Evolutionary conservation across 2,113 vertebrate genomes (phyloP), one percentile per base, ranked within the genome.

Genomic region (Sporophila hypoxantha): DNA sequence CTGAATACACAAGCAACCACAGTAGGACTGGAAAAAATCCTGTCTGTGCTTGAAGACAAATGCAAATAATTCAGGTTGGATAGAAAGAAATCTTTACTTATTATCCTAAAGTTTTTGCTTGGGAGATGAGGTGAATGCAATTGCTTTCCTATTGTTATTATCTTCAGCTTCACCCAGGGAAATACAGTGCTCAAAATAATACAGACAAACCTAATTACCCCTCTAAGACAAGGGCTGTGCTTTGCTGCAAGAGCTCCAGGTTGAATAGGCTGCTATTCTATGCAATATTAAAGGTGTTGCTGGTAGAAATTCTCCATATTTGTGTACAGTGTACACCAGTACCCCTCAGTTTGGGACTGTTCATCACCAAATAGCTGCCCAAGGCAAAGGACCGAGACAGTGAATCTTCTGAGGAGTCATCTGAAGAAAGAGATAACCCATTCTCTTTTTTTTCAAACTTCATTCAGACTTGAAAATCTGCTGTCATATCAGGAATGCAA

Each of bases 241-340:
- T 55, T 81, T n/a, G 69, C 57, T 27, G 41, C 32, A 59, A 46
- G 11, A 42, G 49, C 55, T 78, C 53, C 37, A 53, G 53, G 50
- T 65, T 15, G 3, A 80, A 50, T 2, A 67, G 16, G 8, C 14
- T 50, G 6, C 4, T 68, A 41, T 62, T 66, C 7, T 36, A 7
- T 8, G 32, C 25, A 53, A 26, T 65, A 69, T 46, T 76, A 61
- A 64, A 65, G 14, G 2, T 41, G 32, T 29, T 0, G 0, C 30
- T 49, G 41, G 8, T 53, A 61, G 21, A 87, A 81, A 39, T n/a
- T 53, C 16, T 12, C 18, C 37, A 79, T 61, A 39, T 69, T 61
- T 80, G 10, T 77, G 42, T 49, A 41, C 17, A 32, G 10, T 14
- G 8, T 15, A 49, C 14, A 44, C 10, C 32, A 29, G 32, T 22